A percentile compares a stretch with the other conserved stretches of the same genome.
Evolutionary conservation across 2,113 vertebrate genomes (phyloP).

Genomic region (Nyctibius bracteatus): DNA sequence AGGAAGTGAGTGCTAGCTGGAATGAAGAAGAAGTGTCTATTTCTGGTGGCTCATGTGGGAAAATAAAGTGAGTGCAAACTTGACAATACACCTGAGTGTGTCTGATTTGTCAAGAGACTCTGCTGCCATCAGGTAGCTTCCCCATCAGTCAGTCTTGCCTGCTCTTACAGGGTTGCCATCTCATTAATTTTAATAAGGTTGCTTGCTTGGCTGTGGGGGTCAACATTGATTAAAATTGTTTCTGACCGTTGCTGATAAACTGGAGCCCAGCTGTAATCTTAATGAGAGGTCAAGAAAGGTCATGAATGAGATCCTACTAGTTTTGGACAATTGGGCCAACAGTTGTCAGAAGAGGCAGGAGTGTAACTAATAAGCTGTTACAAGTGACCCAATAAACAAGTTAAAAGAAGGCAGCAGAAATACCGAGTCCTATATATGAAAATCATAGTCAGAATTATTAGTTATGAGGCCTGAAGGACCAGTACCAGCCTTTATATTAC

Average conservation of each 20-base stretch:
- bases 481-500: not conserved
- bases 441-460: not conserved
- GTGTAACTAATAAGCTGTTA: not conserved
- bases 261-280: slow-evolving; percentile 10
- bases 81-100: slow-evolving; percentile 20
- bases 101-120: slow-evolving; percentile 25
- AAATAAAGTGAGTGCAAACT: slow-evolving; percentile 45
- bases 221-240: slow-evolving; percentile 40
- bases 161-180: not conserved
- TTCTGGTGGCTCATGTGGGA: not conserved
- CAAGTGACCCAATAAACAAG: not conserved
- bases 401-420: not conserved
- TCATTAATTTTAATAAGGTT: slow-evolving; percentile 48
- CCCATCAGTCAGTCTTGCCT: not conserved
- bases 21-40: slow-evolving; percentile 39
- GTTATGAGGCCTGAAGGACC: not conserved
- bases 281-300: slow-evolving; percentile 30
- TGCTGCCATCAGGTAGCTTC: slow-evolving; percentile 26
- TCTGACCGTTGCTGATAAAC: slow-evolving; percentile 18
- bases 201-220: not conserved
- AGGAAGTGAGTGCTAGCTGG: slow-evolving; percentile 44
- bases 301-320: not conserved
- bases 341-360: not conserved
- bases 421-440: not conserved
- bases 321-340: not conserved